phyloP scores from a whole-genome alignment of 2,888 invertebrate species.

The Spatulosminthurus flaviceps region DNA sequence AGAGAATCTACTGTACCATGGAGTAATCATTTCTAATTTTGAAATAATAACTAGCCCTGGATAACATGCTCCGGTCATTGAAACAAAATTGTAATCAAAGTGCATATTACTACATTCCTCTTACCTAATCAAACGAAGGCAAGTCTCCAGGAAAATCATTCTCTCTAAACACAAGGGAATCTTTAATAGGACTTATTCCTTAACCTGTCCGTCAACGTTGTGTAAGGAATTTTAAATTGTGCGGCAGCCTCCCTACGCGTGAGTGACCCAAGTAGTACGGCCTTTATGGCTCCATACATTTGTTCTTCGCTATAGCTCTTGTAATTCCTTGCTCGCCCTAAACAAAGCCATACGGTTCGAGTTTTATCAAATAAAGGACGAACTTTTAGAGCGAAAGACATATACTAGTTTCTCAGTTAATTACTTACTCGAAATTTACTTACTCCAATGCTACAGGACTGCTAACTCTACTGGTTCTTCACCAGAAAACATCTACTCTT shows the following conservation, averaged over 20 bases:
- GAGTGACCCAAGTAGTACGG: constrained; percentile 7
- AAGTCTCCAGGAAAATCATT: background rate
- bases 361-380: background rate
- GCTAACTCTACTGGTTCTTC: too few species aligned
- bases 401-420: background rate
- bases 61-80: too few species aligned
- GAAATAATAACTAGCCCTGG: too few species aligned
- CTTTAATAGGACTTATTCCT: constrained; percentile 8
- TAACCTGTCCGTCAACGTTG: constrained; percentile 10
- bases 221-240: background rate
- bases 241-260: background rate
- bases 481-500: too few species aligned
- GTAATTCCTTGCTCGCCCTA: constrained; percentile 18
- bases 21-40: too few species aligned
- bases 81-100: background rate
- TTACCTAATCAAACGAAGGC: background rate
- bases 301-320: constrained; percentile 14
- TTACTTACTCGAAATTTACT: background rate
- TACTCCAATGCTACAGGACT: background rate
- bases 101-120: background rate
- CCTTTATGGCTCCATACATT: constrained; percentile 13
- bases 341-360: background rate
- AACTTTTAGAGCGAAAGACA: background rate
- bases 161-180: background rate
- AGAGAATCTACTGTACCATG: too few species aligned